Evolutionary conservation across 1,140 invertebrate species (phyloP).

Genomic region (Agraylea sexmaculata): DNA sequence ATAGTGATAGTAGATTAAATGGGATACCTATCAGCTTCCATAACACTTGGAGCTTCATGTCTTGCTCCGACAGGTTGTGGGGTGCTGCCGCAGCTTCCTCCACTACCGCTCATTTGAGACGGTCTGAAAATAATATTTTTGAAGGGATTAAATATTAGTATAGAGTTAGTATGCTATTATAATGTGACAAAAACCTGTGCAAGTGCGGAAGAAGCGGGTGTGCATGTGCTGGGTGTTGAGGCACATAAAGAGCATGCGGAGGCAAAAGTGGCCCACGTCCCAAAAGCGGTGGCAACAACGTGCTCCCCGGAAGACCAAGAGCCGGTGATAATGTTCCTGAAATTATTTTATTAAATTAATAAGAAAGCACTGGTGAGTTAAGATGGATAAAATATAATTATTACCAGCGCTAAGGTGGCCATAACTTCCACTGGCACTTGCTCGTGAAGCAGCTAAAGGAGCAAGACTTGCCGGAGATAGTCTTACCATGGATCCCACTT

Average conservation of each 20-base stretch:
- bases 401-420: conserved; percentile 85
- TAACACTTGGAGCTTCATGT: conserved; percentile 37
- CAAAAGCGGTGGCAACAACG: conserved; percentile 38
- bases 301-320: conserved; percentile 38
- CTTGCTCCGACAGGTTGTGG: conserved; percentile 31
- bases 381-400: too few relatives aligned
- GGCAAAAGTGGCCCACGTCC: conserved; percentile 25
- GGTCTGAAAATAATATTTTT: neutral
- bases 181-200: conserved; percentile 18
- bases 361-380: conserved; percentile 15
- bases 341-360: conserved; percentile 16
- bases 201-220: conserved; percentile 25
- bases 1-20: conserved; percentile 1
- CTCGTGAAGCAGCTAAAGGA: conserved; percentile 83
- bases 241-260: conserved; percentile 15
- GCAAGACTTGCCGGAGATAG: conserved; percentile 89
- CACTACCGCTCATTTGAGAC: conserved; percentile 17
- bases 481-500: conserved; percentile 89
- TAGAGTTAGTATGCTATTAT: neutral
- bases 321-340: conserved; percentile 39
- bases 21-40: conserved; percentile 46
- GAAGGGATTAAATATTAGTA: neutral
- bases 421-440: conserved; percentile 79
- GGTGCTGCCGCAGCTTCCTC: conserved; percentile 24
- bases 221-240: conserved; percentile 20